Evolutionary conservation across 2,888 invertebrate species (phyloP).

Genomic region (Periphyllus acericola): DNA sequence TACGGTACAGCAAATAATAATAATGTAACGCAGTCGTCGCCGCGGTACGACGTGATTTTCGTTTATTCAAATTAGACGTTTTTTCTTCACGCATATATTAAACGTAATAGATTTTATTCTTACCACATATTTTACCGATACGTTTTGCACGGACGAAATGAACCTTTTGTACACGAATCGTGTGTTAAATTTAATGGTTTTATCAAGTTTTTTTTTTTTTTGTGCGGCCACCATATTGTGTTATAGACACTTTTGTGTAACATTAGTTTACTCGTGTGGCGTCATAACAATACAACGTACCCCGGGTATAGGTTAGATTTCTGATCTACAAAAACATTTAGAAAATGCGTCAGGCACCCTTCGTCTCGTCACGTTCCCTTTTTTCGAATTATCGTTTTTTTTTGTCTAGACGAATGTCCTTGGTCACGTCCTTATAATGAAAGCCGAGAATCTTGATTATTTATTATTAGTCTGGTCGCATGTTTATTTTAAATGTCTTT

Average conservation of each 20-base stretch:
- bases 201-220: neutral
- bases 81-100: neutral
- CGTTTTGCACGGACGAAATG: neutral
- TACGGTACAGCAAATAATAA: neutral
- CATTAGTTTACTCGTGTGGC: neutral
- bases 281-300: neutral
- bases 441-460: conserved; percentile 2
- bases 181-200: neutral
- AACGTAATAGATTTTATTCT: neutral
- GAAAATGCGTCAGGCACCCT: conserved; percentile 33
- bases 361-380: neutral
- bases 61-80: neutral
- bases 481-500: conserved; percentile 19
- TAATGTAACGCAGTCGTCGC: neutral
- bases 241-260: neutral
- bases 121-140: too few relatives aligned
- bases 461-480: conserved; percentile 3
- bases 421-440: conserved; percentile 6
- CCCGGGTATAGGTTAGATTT: conserved; percentile 19
- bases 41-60: neutral
- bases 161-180: neutral
- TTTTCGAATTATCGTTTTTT: conserved; percentile 16
- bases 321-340: conserved; percentile 47
- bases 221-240: neutral
- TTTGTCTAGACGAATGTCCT: conserved; percentile 46